phyloP scores from a whole-genome alignment of 1,140 invertebrate genomes.

The Matsumurasca onukii region DNA sequence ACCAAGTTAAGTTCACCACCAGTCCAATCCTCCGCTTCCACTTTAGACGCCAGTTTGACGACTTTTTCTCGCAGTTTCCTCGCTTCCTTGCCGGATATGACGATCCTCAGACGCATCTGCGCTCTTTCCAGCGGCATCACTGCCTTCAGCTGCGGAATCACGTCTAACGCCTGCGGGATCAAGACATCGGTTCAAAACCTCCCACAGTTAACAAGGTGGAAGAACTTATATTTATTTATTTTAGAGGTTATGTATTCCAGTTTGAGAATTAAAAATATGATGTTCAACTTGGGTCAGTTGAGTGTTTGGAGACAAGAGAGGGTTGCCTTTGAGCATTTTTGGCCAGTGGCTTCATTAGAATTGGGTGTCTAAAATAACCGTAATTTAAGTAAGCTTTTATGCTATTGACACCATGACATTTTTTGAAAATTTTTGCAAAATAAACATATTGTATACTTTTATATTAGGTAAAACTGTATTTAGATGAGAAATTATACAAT shows the following conservation, averaged over 20 bases:
- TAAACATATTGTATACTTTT: no score
- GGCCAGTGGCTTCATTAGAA: no score
- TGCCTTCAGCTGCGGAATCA: slow-evolving; percentile 86
- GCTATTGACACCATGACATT: no score
- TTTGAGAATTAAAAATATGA: no score
- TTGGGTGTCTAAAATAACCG: no score
- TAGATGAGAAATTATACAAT: slow-evolving; percentile 7
- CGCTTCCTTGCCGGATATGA: slow-evolving; percentile 75
- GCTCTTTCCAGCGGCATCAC: slow-evolving; percentile 90
- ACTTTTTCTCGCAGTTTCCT: slow-evolving; percentile 77
- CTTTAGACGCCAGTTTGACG: slow-evolving; percentile 63
- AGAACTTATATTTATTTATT: not conserved
- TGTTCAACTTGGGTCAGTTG: no score
- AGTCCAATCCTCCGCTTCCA: slow-evolving; percentile 83
- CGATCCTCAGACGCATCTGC: slow-evolving; percentile 88
- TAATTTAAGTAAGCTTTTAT: no score
- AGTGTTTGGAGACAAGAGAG: no score
- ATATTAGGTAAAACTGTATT: no score
- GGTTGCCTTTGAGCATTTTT: no score
- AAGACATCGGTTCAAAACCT: slow-evolving; percentile 3
- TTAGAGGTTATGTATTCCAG: no score
- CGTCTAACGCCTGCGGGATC: slow-evolving; percentile 74
- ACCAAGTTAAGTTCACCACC: slow-evolving; percentile 71
- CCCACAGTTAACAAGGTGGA: not conserved
- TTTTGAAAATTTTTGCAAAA: no score